These are phyloP conservation scores for Anguilla megastoma DNA, from an alignment of 2,797 vertebrate genomes.

Conservation along the genomic window DNA sequence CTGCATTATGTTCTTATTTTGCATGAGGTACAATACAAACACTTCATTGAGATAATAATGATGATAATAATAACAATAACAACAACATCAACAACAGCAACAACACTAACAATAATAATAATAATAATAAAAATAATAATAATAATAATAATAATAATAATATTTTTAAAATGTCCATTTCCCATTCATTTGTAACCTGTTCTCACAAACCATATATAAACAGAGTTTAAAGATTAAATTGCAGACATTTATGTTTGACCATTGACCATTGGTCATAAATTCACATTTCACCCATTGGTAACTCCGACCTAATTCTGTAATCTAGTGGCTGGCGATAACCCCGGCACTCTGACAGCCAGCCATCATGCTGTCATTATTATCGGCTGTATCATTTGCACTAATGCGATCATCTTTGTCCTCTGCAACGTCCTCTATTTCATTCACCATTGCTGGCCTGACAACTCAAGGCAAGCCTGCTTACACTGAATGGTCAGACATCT, in stretches of 20 bases:
- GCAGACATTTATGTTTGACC: not conserved
- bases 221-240: not conserved
- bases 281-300: not conserved
- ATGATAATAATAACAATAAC: no score
- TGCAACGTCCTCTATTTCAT: not conserved
- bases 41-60: no score
- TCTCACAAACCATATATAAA: no score
- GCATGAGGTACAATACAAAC: not conserved
- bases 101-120: no score
- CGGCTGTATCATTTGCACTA: not conserved
- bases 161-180: no score
- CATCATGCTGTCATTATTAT: not conserved
- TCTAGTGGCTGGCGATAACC: not conserved
- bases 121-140: no score
- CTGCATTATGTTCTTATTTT: not conserved
- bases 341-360: not conserved
- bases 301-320: not conserved
- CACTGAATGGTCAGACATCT: not conserved
- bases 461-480: not conserved
- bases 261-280: not conserved
- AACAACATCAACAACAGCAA: no score
- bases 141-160: no score
- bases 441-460: not conserved
- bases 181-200: no score
- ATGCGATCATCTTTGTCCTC: not conserved